Percentiles rank a stretch among this genome's conserved stretches.
These are phyloP conservation scores for Romanogobio albipinnatus DNA, from an alignment of 2,113 vertebrate species.

Conservation along the genomic window DNA sequence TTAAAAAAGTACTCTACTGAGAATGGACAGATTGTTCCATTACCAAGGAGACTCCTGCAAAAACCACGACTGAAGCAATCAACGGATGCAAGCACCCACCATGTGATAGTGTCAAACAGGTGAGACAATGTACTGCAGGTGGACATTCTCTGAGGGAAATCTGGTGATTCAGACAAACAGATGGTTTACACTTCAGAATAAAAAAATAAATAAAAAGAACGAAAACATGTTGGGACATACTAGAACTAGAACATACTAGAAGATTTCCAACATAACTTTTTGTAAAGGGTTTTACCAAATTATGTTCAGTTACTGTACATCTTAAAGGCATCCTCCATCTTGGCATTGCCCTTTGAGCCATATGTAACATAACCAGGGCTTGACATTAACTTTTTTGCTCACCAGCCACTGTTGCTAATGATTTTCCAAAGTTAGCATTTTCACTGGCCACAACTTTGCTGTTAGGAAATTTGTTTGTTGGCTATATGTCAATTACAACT, in stretches of 20 bases:
- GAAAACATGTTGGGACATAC: conserved; percentile 26
- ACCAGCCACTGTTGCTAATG: too few relatives aligned
- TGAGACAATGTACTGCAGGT: conserved; percentile 43
- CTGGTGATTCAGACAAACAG: conserved; percentile 47
- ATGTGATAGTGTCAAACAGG: conserved; percentile 43
- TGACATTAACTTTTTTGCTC: too few relatives aligned
- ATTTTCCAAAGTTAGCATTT: too few relatives aligned
- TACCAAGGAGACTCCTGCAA: conserved; percentile 40
- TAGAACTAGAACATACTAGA: background rate
- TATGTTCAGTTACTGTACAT: background rate
- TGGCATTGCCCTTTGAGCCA: background rate
- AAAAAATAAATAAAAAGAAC: background rate
- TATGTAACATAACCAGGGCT: too few relatives aligned
- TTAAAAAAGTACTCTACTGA: conserved; percentile 50
- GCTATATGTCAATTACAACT: too few relatives aligned
- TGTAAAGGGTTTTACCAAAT: too few relatives aligned
- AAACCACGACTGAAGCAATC: conserved; percentile 49
- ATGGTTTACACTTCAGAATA: conserved; percentile 30
- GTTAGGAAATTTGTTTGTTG: too few relatives aligned
- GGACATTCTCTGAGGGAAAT: conserved; percentile 46
- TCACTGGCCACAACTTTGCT: too few relatives aligned
- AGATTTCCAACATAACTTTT: too few relatives aligned
- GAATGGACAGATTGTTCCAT: conserved; percentile 51
- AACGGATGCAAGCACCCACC: conserved; percentile 32
- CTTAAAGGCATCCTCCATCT: background rate